Percentiles rank a stretch among this genome's conserved stretches.
Conservation (phyloP, 2,113 vertebrate genomes). For the Thunnus maccoyii region DNA sequence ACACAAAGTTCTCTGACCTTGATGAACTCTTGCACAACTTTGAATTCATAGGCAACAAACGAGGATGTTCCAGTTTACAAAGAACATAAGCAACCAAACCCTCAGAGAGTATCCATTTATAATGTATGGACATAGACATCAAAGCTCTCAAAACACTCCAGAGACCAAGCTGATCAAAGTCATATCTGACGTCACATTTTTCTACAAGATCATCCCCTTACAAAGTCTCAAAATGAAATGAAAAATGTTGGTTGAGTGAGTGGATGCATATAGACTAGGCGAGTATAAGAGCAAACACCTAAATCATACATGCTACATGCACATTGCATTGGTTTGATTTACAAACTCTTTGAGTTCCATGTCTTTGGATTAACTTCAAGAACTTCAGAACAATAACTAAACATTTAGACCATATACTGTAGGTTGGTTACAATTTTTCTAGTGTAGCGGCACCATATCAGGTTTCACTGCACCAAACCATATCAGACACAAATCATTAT, state of each 20-base stretch:
- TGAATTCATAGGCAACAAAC: constrained; percentile 23
- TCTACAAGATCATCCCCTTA: not conserved
- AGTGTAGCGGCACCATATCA: too few relatives aligned
- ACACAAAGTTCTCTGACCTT: not conserved
- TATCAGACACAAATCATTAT: too few relatives aligned
- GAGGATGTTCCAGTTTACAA: constrained; percentile 19
- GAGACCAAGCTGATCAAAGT: constrained; percentile 56
- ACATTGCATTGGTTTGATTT: too few relatives aligned
- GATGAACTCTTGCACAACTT: not conserved
- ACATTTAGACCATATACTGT: too few relatives aligned
- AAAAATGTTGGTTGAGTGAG: not conserved
- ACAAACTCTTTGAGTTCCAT: too few relatives aligned
- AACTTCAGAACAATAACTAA: too few relatives aligned
- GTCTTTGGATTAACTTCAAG: too few relatives aligned
- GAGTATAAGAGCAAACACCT: not conserved
- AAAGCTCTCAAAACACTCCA: constrained; percentile 36
- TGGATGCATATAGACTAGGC: not conserved
- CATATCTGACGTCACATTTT: constrained; percentile 13
- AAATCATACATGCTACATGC: not conserved
- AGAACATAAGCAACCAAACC: constrained; percentile 10
- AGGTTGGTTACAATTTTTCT: too few relatives aligned
- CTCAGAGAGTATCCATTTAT: constrained; percentile 22
- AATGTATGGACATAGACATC: constrained; percentile 40
- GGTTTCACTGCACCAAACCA: too few relatives aligned
- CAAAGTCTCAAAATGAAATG: not conserved